These are phyloP conservation scores for Serilophus lunatus DNA, from an alignment of 2,113 vertebrate species.

Conservation along the genomic window DNA sequence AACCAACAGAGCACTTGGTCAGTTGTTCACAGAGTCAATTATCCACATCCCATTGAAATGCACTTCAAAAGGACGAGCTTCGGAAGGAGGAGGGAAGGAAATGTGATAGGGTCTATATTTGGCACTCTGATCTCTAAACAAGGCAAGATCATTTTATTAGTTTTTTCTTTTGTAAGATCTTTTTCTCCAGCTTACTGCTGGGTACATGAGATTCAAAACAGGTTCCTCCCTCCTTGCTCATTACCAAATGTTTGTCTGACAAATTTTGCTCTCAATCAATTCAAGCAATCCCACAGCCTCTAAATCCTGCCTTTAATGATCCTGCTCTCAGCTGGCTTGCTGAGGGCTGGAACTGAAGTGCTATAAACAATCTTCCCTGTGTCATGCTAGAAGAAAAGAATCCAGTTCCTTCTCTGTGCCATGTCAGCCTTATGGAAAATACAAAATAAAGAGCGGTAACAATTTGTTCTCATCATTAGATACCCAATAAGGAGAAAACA, in stretches of 20 bases:
- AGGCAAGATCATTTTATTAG: not conserved
- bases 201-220: not conserved
- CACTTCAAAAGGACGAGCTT: constrained; percentile 49
- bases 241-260: not conserved
- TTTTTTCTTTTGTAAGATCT: not conserved
- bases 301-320: constrained; percentile 17
- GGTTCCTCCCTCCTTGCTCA: not conserved
- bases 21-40: constrained; percentile 37
- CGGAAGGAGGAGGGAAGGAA: constrained; percentile 61
- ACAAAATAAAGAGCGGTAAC: not conserved
- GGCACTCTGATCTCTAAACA: constrained; percentile 34
- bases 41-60: constrained; percentile 59
- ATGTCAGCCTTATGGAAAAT: not conserved
- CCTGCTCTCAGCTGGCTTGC: not conserved
- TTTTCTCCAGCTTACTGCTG: not conserved
- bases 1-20: constrained; percentile 23
- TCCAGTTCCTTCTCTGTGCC: not conserved
- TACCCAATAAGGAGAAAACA: not conserved
- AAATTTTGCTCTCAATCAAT: constrained; percentile 4
- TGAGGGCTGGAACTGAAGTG: not conserved
- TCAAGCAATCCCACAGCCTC: not conserved
- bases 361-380: constrained; percentile 13
- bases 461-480: constrained; percentile 25
- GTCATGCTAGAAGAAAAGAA: not conserved
- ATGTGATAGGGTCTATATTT: constrained; percentile 30